Percentiles rank a stretch among this genome's conserved stretches.
Conservation (phyloP, 1,140 invertebrate species). For the Lasaia peninsularis region DNA sequence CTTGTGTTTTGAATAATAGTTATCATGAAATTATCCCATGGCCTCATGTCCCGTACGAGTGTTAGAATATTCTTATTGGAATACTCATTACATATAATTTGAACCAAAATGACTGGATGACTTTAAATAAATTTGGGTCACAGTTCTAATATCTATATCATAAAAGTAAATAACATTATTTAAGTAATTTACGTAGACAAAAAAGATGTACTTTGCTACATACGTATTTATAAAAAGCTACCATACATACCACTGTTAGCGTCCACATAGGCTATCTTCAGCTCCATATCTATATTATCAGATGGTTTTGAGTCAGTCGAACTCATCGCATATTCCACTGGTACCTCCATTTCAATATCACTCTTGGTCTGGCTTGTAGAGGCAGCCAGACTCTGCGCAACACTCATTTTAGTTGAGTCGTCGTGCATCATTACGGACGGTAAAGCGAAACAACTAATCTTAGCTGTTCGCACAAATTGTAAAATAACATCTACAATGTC, state of each 20-base stretch:
- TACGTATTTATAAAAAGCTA: constrained; percentile 9
- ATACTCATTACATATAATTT: no score
- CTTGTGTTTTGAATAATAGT: constrained; percentile 50
- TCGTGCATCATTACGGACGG: constrained; percentile 66
- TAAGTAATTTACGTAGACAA: constrained; percentile 7
- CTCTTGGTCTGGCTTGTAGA: constrained; percentile 65
- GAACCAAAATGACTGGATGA: background rate
- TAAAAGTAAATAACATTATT: background rate
- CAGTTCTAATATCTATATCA: background rate
- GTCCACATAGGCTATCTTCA: constrained; percentile 66
- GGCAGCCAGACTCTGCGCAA: constrained; percentile 65
- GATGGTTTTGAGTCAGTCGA: constrained; percentile 48
- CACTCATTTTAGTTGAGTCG: constrained; percentile 74
- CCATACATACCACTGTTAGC: constrained; percentile 55
- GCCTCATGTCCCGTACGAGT: constrained; percentile 50
- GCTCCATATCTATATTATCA: constrained; percentile 56
- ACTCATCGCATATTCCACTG: constrained; percentile 53
- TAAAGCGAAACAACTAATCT: constrained; percentile 50
- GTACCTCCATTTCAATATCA: constrained; percentile 54
- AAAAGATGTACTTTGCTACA: background rate
- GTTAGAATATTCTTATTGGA: background rate
- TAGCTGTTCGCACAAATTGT: constrained; percentile 40
- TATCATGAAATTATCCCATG: constrained; percentile 33
- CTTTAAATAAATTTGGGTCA: background rate
- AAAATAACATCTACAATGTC: constrained; percentile 42